Conservation (phyloP, 1,140 invertebrate genomes). For the Megalopta genalis region DNA sequence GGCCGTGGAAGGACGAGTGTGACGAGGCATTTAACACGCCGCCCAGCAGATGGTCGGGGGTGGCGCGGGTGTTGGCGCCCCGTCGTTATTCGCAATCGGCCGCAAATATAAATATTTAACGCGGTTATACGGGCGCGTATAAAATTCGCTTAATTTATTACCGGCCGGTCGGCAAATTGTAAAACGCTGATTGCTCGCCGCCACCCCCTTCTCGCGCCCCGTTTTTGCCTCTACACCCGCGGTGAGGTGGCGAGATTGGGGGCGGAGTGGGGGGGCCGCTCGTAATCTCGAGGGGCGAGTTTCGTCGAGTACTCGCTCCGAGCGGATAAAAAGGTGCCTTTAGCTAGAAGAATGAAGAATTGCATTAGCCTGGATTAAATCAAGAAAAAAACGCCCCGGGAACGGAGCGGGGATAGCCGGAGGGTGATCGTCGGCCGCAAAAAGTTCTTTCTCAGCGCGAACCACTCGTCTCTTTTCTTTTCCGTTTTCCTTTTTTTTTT, state of each 20-base stretch:
- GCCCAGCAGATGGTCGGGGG: constrained; percentile 26
- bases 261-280: background rate
- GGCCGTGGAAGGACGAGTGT: constrained; percentile 46
- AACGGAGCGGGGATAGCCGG: too few relatives aligned
- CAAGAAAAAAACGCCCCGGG: constrained; percentile 29
- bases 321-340: constrained; percentile 38
- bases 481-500: background rate
- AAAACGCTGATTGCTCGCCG: constrained; percentile 56
- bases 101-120: constrained; percentile 65
- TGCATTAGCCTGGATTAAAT: constrained; percentile 56
- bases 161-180: constrained; percentile 59
- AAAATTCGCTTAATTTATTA: constrained; percentile 68
- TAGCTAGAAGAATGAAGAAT: constrained; percentile 54
- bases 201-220: background rate
- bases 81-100: constrained; percentile 44
- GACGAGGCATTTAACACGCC: constrained; percentile 41
- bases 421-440: constrained; percentile 16
- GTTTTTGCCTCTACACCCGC: background rate
- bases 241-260: too few relatives aligned
- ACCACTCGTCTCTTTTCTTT: background rate
- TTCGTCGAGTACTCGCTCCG: constrained; percentile 45
- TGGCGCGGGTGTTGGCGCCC: constrained; percentile 13
- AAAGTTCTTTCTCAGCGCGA: constrained; percentile 15
- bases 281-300: constrained; percentile 53
- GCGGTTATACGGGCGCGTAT: constrained; percentile 54